Base-by-base conservation (phyloP, 92 coral and sea anemone species). In the Phenganax stokvisi region DNA sequence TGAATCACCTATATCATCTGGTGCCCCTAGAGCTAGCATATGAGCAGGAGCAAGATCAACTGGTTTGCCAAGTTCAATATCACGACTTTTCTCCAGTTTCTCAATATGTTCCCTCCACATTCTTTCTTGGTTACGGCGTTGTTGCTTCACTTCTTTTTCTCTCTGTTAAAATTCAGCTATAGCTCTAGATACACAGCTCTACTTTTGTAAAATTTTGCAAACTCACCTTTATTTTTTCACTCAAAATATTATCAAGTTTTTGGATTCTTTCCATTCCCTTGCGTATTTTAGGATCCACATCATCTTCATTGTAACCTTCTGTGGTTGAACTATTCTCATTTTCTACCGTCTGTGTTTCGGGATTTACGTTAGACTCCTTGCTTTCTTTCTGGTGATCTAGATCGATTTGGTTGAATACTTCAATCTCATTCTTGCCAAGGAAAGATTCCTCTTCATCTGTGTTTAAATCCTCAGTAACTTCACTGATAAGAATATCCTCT, bases 81-180 rank as follows among this genome's bases (percentile, higher is more conserved):
- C 96, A 51, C 91, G 87, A 10, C 56, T 66, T 71, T 79, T 76
- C 15, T 82, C 97, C 85, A 94, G 85, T 80, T 88, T 89, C 27
- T 85, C 89, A 72, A 92, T 77, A 11, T 87, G 88, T 79, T 92
- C 97, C 74, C 92, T 89, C 98, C 98, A 94, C 83, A 75, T 81
- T 68, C 88, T 89, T 79, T 94, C 98, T 88, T 90, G 79, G 74
- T 86, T 89, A 31, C 79, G 90, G 20, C 98, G 85, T 57, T 89
- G 88, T 80, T 56, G 84, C 83, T 94, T 94, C 25, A 94, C 92
- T 59, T 92, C 97, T 70, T 86, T 93, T 82, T 93, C 98, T 90
- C 83, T 92, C 97, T 93, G 84, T n/a, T 16, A 13, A 57, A 76
- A 25, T 1, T 86, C 20, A 12, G 17, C 6, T 54, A 15, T 67